Percentiles rank a stretch among this genome's conserved stretches.
phyloP scores from a whole-genome alignment of 2,797 vertebrate genomes.

The Chrysocyon brachyurus region DNA sequence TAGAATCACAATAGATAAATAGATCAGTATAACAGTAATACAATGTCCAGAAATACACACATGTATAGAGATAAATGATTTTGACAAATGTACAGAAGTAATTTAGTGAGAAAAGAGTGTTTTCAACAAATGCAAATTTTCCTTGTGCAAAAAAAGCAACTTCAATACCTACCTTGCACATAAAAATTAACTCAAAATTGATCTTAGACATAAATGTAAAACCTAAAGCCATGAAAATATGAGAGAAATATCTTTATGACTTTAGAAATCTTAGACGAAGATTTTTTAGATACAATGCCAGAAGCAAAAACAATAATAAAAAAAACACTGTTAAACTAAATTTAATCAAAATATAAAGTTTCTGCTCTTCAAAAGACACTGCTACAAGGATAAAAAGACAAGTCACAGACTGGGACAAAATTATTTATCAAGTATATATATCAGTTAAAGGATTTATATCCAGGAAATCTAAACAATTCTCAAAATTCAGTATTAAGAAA shows the following conservation, averaged over 20 bases:
- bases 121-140: background rate
- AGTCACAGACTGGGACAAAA: background rate
- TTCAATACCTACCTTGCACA: background rate
- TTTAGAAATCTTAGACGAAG: background rate
- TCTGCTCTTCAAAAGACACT: background rate
- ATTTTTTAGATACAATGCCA: background rate
- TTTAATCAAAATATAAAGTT: slow-evolving; percentile 14
- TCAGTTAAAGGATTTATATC: background rate
- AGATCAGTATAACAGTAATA: background rate
- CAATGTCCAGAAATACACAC: background rate
- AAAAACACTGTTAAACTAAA: background rate
- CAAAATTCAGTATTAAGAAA: slow-evolving; percentile 31
- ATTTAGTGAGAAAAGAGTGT: background rate
- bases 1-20: background rate
- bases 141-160: background rate
- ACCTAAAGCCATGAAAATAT: background rate
- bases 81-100: background rate
- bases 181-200: background rate
- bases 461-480: background rate
- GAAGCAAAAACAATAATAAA: background rate
- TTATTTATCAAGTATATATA: background rate
- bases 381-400: background rate
- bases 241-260: background rate
- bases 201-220: slow-evolving; percentile 1
- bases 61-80: background rate